These are phyloP conservation scores for Cairina moschata DNA, from an alignment of 2,113 vertebrate species.

Conservation along the genomic window DNA sequence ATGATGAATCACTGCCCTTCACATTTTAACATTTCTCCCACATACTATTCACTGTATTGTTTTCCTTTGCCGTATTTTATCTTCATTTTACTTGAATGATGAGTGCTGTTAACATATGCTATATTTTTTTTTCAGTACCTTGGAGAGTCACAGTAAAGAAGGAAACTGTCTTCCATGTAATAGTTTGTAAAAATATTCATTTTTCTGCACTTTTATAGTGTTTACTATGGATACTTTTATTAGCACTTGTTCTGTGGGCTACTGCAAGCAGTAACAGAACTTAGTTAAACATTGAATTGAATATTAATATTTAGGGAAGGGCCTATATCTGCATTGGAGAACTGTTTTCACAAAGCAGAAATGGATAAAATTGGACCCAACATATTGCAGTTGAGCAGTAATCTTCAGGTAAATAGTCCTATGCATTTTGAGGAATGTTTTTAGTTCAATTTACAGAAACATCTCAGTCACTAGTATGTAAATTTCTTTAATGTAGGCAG, in stretches of 20 bases:
- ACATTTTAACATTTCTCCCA: not conserved
- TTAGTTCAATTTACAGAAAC: not conserved
- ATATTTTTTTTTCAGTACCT: not conserved
- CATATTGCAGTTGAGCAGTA: not conserved
- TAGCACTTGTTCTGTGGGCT: not conserved
- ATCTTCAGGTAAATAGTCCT: not conserved
- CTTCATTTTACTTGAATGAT: not conserved
- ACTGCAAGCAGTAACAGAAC: not conserved
- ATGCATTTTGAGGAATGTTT: not conserved
- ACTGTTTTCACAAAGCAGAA: not conserved
- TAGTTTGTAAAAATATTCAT: not conserved
- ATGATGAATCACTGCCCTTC: not conserved
- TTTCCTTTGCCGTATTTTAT: not conserved
- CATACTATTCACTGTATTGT: rapidly evolving
- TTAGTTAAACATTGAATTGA: not conserved
- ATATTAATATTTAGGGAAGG: not conserved
- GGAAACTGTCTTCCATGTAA: not conserved
- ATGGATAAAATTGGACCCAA: not conserved
- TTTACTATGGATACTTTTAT: not conserved
- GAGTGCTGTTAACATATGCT: not conserved
- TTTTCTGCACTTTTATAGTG: not conserved
- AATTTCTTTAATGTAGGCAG: not conserved
- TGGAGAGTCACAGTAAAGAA: not conserved
- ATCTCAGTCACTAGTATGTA: not conserved
- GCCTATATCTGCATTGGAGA: too few relatives aligned